These are phyloP conservation scores for Sitobion miscanthi DNA, from an alignment of 1,140 invertebrate species.

Conservation along the genomic window DNA sequence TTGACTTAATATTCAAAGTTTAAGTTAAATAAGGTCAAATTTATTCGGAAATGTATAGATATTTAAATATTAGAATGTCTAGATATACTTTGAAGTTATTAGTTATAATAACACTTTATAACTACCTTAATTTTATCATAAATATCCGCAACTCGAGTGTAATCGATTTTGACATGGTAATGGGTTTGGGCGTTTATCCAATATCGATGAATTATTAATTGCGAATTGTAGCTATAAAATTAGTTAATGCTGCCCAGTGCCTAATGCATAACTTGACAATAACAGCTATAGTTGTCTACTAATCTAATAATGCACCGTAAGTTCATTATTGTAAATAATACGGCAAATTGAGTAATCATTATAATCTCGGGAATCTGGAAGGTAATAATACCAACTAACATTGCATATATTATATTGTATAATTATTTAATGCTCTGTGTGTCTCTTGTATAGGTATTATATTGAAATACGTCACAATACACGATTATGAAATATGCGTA, in stretches of 20 bases:
- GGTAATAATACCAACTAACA: background rate
- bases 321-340: background rate
- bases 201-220: background rate
- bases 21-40: no score
- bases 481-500: background rate
- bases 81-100: background rate
- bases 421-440: background rate
- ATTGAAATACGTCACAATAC: background rate
- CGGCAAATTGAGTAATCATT: background rate
- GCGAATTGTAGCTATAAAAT: background rate
- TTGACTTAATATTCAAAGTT: no score
- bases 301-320: background rate
- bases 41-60: no score
- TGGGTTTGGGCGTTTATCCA: background rate
- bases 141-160: background rate
- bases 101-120: background rate
- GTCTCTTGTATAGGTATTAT: background rate
- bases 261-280: background rate
- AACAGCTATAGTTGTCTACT: background rate
- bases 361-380: background rate
- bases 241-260: no score
- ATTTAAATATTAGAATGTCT: background rate
- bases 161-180: background rate
- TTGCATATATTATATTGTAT: background rate
- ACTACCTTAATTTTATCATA: background rate